phyloP scores from a whole-genome alignment of 2,113 vertebrate genomes.

The Melanocharis versteri region DNA sequence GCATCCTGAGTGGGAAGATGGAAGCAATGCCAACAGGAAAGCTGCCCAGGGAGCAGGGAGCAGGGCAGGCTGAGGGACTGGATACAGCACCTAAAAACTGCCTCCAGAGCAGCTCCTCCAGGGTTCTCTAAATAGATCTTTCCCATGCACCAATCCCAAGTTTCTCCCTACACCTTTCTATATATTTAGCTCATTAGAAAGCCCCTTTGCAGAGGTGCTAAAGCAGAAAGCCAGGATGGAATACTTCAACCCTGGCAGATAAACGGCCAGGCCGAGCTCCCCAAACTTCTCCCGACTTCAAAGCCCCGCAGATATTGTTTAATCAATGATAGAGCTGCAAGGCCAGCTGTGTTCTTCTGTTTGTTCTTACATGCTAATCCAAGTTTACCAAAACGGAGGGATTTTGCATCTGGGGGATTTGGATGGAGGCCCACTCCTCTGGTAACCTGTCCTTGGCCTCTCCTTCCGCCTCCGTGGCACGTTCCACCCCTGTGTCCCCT shows the following conservation, averaged over 20 bases:
- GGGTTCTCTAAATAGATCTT: constrained; percentile 7
- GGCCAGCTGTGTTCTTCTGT: constrained; percentile 61
- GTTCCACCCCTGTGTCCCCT: neutral
- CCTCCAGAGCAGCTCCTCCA: neutral
- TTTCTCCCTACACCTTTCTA: constrained; percentile 27
- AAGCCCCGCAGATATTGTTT: constrained; percentile 56
- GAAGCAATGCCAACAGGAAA: neutral
- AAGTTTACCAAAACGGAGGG: constrained; percentile 60
- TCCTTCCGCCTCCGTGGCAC: neutral
- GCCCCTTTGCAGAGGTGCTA: constrained; percentile 32
- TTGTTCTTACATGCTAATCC: constrained; percentile 66
- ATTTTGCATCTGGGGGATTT: constrained; percentile 58
- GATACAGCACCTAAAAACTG: neutral
- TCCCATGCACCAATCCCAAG: neutral
- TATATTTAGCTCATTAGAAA: constrained; percentile 39
- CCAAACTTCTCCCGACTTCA: constrained; percentile 57
- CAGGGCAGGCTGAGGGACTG: neutral
- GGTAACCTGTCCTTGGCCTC: constrained; percentile 65
- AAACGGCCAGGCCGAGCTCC: constrained; percentile 19
- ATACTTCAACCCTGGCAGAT: constrained; percentile 45
- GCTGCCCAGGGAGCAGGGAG: neutral
- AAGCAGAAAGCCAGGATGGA: constrained; percentile 47
- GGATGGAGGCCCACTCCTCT: neutral
- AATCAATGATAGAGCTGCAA: constrained; percentile 45
- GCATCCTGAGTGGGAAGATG: neutral